Base-by-base conservation (phyloP, 1,140 invertebrate genomes). In the Melipona quadrifasciata region DNA sequence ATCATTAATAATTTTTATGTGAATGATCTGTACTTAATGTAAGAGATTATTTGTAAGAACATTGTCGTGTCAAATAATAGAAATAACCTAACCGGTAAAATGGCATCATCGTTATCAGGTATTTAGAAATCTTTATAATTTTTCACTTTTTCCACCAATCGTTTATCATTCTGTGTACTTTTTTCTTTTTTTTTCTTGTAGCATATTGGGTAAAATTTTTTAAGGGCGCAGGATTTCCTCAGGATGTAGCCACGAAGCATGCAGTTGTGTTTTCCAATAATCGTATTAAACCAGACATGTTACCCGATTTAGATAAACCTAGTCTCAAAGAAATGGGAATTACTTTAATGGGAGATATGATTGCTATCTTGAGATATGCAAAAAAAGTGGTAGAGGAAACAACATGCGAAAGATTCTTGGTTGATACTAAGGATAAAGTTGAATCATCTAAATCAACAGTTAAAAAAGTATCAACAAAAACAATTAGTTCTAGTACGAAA, bases 271-370 rank as follows among this genome's bases (percentile, higher is more conserved):
- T 98, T 91, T 96, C 95, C n/a, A 97, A 97, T 86, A 97, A 98
- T 92, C 94, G 97, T 73, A 97, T 97, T 75, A 95, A 96, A 84
- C 95, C 95, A 71, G 96, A 97, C 82, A 97, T 97, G 97, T 91
- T 98, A 53, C 93, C 96, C 14, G 97, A 98, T 87, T 93, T 98
- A 17, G 97, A 96, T 70, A 97, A 97, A 89, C 97, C 97, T 79
- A 97, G 96, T 91, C 93, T 97, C 4, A 96, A 95, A 89, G 97
- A 97, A 87, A 97, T 98, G 97, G 97, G 96, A 0, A 97, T 98
- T 21, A 96, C 95, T 0, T 93, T 97, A 16, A 96, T 97, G 94
- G 97, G 97, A 6, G 97, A 98, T 93, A 95, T 97, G 88, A 97
- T 98, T 85, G 96, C 96, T 8, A 97, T 98, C 84, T 91, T 97